These are phyloP conservation scores for Bradypus variegatus DNA, from an alignment of 2,797 vertebrate species.

Conservation along the genomic window DNA sequence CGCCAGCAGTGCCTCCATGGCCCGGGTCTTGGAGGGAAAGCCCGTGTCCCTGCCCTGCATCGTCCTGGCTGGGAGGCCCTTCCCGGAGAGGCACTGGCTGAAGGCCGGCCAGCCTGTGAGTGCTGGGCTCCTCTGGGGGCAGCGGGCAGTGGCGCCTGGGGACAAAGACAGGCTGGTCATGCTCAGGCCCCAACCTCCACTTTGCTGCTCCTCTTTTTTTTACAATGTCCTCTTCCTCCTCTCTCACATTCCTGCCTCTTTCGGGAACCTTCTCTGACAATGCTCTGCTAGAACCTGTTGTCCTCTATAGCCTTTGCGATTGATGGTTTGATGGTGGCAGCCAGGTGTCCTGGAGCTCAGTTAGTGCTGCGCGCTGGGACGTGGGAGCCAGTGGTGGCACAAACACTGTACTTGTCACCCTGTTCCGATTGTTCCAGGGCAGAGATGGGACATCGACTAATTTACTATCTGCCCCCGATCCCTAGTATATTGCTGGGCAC, in stretches of 20 bases:
- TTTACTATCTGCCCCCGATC: fast-evolving
- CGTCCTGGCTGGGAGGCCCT: constrained; percentile 83
- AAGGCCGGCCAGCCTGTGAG: constrained; percentile 82
- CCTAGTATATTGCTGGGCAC: fast-evolving
- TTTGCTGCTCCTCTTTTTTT: neutral
- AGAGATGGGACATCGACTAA: fast-evolving
- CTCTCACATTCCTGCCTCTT: neutral
- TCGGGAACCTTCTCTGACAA: neutral
- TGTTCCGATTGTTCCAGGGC: neutral
- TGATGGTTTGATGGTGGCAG: neutral
- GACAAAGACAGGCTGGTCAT: fast-evolving
- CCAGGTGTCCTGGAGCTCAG: fast-evolving
- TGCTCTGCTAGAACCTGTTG: fast-evolving
- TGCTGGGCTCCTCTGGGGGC: fast-evolving
- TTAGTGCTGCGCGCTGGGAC: neutral
- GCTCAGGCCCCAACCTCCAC: fast-evolving
- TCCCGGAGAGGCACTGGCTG: constrained; percentile 85
- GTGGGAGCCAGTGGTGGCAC: neutral
- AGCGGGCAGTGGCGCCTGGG: fast-evolving
- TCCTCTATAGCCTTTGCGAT: neutral
- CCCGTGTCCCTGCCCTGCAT: constrained; percentile 84
- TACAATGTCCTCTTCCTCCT: neutral
- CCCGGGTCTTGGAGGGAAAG: constrained; percentile 78
- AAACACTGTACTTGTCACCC: fast-evolving
- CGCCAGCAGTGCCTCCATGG: constrained; percentile 74